Base-by-base conservation (phyloP, 2,888 invertebrate genomes). In the Acanthosepion pharaonis region DNA sequence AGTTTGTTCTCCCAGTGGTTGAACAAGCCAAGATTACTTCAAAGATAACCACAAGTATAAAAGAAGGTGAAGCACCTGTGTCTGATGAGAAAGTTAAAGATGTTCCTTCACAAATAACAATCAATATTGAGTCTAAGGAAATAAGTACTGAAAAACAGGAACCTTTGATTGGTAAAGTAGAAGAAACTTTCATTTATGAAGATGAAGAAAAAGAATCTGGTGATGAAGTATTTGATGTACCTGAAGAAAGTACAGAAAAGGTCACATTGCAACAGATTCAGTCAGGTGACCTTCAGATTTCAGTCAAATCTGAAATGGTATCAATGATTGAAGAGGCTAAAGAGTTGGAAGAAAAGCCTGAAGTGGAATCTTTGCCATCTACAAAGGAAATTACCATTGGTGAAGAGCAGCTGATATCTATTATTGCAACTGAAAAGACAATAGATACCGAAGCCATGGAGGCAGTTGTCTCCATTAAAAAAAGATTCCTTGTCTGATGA, bases 1-100 rank as follows among this genome's bases (percentile, higher is more conserved):
- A 95, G 48, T 94, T 95, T 51, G 95, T 94, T 9, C 64, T 93
- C 48, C 94, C 91, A 55, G 51, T 94, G 8, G 94, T 94, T 55
- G 95, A 93, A 51, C n/a, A 42, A n/a, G 51, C 28, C 53, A 51
- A 48, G 95, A 92, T 94, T 93, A 78, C 48, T 95, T 93, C 94
- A 95, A 28, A 20, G 93, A 94, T 55, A 15, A 93, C 25, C 6
- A 93, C 93, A 23, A 51, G 51, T 28, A 51, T n/a, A 18, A 95
- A 94, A 55, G 94, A 94, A 33, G 92, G 93, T 28, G 28, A 94
- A 94, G 94, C 92, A 33, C 59, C 91, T 33, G 91, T 53, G 42
- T 94, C 93, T 91, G 94, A 94, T 78, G 94, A 95, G n/a, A 78
- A 94, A 18, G n/a, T 93, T 9, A 94, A 42, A 48, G 55, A 94